Evolutionary conservation across 2,888 invertebrate species (phyloP), one percentile per base, ranked within the genome.

Genomic region (Litoditis marina): DNA sequence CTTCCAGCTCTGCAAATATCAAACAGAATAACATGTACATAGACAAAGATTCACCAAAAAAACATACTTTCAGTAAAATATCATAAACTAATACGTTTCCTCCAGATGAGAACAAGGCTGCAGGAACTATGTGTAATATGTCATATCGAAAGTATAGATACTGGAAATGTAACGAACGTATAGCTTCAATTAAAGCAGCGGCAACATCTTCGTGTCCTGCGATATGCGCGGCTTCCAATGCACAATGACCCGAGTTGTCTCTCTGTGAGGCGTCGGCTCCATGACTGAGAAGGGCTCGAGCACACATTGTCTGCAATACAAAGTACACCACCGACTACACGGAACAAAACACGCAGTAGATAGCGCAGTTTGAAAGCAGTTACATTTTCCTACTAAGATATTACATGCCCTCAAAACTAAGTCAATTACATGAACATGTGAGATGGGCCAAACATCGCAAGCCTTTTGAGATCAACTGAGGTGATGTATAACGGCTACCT

Each of bases 151-250:
- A 50, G 8, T 50, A 50, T 50, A n/a, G 27, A 22, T 28, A 28
- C n/a, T 25, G 27, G 32, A 19, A 3, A 34, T 50, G 5, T 46
- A 25, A n/a, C n/a, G n/a, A n/a, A 79, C 79, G 76, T 42, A 80
- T 78, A 7, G 73, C 69, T 36, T 77, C 73, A 16, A 80, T 71
- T 4, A 80, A 61, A 13, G 65, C 58, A 0, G 62, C 53, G 5
- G 77, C 73, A n/a, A 72, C 87, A 0, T 86, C 63, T 53, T 72
- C 81, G 80, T 91, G 90, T 2, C 88, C 88, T 55, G 86, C 86
- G 80, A 89, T 88, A 76, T 89, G 88, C 5, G 90, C 90, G 59
- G 90, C 84, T 80, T 89, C 89, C 54, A 90, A 85, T 1, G 92
- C 87, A 0, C 89, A 89, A 81, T 89, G 86, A 0, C 90, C 91